phyloP scores from a whole-genome alignment of 2,888 invertebrate genomes.

The Eristalis intricaria region DNA sequence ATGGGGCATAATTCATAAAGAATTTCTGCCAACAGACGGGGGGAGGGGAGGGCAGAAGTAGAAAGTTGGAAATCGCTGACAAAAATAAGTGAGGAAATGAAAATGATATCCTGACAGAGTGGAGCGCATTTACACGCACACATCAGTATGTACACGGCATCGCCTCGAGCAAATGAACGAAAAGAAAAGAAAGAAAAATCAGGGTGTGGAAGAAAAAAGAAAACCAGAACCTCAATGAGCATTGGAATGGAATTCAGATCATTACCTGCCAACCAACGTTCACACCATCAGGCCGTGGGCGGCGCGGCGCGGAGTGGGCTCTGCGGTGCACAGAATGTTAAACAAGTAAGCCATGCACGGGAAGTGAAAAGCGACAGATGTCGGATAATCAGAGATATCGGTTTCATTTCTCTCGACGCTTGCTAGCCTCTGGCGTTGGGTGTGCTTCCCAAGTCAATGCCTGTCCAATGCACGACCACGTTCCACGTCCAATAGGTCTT shows the following conservation, averaged over 20 bases:
- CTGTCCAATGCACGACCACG: background rate
- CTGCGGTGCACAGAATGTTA: conserved; percentile 26
- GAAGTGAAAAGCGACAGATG: conserved; percentile 45
- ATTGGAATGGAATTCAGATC: conserved; percentile 35
- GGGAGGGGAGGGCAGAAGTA: background rate
- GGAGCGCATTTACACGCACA: background rate
- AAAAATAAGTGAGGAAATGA: conserved; percentile 43
- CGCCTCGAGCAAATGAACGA: background rate
- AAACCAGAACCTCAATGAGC: background rate
- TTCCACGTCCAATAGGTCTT: background rate
- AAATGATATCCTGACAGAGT: conserved; percentile 54
- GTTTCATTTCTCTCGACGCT: background rate
- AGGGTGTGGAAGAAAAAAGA: background rate
- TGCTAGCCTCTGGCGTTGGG: background rate
- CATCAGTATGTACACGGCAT: background rate
- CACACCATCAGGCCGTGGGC: background rate
- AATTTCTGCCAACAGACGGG: conserved; percentile 5
- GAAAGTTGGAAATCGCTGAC: conserved; percentile 32
- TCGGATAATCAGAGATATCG: conserved; percentile 20
- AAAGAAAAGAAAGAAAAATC: background rate
- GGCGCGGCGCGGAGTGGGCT: background rate
- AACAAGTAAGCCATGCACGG: conserved; percentile 7
- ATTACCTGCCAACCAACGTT: conserved; percentile 37
- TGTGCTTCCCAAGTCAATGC: background rate
- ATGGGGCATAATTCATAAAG: conserved; percentile 66